Percentiles rank a stretch among this genome's conserved stretches.
These are phyloP conservation scores for Sesia apiformis DNA, from an alignment of 2,888 invertebrate genomes.

Conservation along the genomic window DNA sequence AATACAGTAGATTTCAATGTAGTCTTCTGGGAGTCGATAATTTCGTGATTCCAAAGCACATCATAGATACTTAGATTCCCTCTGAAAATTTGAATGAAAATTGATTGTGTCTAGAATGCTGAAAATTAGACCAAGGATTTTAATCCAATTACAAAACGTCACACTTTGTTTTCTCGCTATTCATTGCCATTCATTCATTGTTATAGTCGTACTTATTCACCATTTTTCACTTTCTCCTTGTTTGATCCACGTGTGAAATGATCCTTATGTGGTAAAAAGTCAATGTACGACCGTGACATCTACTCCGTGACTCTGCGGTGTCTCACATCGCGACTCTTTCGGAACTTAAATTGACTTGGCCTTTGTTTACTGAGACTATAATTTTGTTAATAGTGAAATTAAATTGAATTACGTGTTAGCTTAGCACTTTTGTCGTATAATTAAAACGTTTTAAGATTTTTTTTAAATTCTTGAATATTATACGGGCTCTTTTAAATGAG, in stretches of 20 bases:
- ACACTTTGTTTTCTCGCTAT: no score
- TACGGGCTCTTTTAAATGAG: neutral
- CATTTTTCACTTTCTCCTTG: no score
- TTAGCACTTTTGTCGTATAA: neutral
- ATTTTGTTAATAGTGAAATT: neutral
- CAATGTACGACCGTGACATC: conserved; percentile 16
- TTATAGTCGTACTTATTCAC: no score
- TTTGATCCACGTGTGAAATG: neutral
- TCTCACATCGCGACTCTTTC: neutral
- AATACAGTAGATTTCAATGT: no score
- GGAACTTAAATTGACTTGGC: neutral
- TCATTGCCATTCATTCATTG: no score
- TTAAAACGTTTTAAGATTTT: neutral
- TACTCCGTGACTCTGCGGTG: neutral
- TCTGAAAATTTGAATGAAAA: no score
- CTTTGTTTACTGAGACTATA: neutral
- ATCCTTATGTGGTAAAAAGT: conserved; percentile 1
- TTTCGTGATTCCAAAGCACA: no score
- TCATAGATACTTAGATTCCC: no score
- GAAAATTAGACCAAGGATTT: no score
- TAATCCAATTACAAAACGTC: no score
- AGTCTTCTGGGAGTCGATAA: no score
- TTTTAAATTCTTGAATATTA: neutral
- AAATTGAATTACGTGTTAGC: neutral
- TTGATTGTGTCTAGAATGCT: no score